A percentile compares a stretch with the other conserved stretches of the same genome.
phyloP scores from a whole-genome alignment of 2,797 vertebrate genomes.

The Hemitrygon akajei region DNA sequence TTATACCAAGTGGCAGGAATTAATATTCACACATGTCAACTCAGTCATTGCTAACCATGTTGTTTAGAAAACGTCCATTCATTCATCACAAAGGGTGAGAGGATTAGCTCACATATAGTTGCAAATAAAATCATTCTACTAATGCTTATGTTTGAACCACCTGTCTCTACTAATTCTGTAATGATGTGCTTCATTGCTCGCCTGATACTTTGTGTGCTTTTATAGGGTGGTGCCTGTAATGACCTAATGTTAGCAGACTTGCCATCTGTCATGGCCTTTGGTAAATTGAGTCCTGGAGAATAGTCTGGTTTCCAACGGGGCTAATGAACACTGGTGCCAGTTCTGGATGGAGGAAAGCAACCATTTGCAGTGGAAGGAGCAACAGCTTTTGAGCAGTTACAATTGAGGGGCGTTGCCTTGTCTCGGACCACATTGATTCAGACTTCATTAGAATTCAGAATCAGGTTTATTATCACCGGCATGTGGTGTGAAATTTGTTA shows the following conservation, averaged over 20 bases:
- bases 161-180: neutral
- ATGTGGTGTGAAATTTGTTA: no score
- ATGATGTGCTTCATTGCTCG: conserved; percentile 14
- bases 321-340: neutral
- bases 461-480: no score
- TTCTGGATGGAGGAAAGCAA: neutral
- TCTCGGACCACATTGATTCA: no score
- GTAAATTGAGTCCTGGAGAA: neutral
- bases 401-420: neutral
- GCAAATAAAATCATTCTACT: neutral
- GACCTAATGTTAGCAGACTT: neutral
- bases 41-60: neutral
- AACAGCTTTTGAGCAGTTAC: neutral
- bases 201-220: neutral
- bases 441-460: no score
- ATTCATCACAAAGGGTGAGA: neutral
- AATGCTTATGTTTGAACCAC: neutral
- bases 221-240: neutral
- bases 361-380: neutral
- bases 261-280: neutral
- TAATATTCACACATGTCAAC: neutral
- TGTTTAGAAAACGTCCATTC: neutral
- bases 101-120: neutral
- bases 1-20: neutral
- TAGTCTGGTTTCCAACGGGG: neutral